A percentile compares a stretch with the other conserved stretches of the same genome.
These are phyloP conservation scores for Pangasius macronema DNA, from an alignment of 2,797 vertebrate genomes.

Conservation along the genomic window DNA sequence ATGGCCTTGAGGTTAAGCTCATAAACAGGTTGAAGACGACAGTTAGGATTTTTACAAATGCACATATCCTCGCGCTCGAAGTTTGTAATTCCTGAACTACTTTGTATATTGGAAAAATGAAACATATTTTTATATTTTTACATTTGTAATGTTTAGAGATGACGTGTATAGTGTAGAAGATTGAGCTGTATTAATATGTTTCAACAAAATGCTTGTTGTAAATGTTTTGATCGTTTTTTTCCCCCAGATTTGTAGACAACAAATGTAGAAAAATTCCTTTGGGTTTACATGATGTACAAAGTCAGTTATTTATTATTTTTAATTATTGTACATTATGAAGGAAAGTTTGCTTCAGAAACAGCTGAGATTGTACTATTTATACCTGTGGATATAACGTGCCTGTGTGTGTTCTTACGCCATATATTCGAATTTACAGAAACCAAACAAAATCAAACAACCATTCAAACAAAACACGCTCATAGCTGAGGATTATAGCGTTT, in stretches of 20 bases:
- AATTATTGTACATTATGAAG: constrained; percentile 3
- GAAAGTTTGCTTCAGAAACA: neutral
- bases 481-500: neutral
- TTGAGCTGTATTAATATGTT: constrained; percentile 29
- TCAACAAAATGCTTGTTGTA: neutral
- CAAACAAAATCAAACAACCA: constrained; percentile 22
- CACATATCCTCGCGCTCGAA: constrained; percentile 1
- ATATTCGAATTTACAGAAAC: constrained; percentile 16
- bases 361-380: neutral
- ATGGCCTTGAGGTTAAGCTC: neutral
- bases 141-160: constrained; percentile 35
- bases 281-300: constrained; percentile 7
- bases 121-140: constrained; percentile 47
- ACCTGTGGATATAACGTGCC: neutral
- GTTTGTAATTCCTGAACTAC: constrained; percentile 15
- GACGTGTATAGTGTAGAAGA: constrained; percentile 5
- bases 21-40: neutral
- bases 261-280: neutral
- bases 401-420: neutral
- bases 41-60: neutral
- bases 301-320: neutral
- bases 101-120: constrained; percentile 32
- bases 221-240: neutral
- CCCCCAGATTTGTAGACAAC: neutral
- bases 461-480: neutral